A percentile compares a stretch with the other conserved stretches of the same genome.
Conservation (phyloP, 2,113 vertebrate species). For the Pimephales promelas region DNA sequence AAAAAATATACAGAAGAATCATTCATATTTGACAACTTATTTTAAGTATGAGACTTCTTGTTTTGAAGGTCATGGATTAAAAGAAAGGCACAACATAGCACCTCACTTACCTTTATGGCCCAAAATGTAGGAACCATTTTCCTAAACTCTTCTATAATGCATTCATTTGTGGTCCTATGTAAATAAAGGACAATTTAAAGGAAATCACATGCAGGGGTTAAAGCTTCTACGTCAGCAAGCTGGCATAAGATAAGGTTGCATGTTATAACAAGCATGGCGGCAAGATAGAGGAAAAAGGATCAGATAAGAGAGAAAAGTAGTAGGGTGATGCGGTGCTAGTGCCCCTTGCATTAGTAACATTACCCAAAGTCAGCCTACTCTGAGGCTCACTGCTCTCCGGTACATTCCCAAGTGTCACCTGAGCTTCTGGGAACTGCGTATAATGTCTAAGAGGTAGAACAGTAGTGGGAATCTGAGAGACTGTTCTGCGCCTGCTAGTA, state of each 20-base stretch:
- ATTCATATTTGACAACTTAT: too few species aligned
- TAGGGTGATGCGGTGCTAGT: background rate
- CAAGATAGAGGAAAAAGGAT: background rate
- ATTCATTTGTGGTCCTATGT: background rate
- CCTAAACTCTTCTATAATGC: background rate
- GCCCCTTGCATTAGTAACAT: background rate
- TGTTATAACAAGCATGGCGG: constrained; percentile 8
- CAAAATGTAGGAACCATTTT: background rate
- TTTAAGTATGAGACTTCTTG: too few species aligned
- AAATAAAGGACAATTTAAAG: background rate
- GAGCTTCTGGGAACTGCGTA: constrained; percentile 6
- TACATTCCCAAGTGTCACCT: background rate
- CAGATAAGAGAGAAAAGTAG: background rate
- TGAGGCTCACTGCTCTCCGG: background rate
- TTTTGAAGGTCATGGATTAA: background rate
- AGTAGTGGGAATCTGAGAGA: background rate
- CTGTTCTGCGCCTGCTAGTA: background rate
- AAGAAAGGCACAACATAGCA: background rate
- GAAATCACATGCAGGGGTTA: background rate
- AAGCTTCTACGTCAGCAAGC: background rate
- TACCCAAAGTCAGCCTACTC: constrained; percentile 1
- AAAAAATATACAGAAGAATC: too few species aligned
- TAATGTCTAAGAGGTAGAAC: background rate
- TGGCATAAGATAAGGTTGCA: background rate
- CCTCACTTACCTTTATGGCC: background rate